phyloP scores from a whole-genome alignment of 2,113 vertebrate genomes.

The Syngnathus floridae region DNA sequence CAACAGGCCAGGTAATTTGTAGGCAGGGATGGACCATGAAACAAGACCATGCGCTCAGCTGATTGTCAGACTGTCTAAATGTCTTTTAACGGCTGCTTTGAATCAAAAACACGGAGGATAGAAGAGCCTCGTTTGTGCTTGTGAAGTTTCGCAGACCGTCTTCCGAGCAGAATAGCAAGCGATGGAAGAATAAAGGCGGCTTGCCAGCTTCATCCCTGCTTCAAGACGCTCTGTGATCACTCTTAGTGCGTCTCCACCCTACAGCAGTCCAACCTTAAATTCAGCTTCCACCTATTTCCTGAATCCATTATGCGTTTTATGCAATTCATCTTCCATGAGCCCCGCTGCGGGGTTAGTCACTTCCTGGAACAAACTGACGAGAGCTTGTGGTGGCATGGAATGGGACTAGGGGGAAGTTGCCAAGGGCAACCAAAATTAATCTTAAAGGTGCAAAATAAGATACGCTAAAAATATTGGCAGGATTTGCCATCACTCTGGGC shows the following conservation, averaged over 20 bases:
- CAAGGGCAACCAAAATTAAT: neutral
- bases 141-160: conserved; percentile 10
- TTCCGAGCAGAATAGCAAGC: conserved; percentile 27
- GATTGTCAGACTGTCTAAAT: conserved; percentile 22
- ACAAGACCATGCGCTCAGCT: conserved; percentile 1
- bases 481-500: neutral
- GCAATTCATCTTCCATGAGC: conserved; percentile 47
- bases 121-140: neutral
- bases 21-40: neutral
- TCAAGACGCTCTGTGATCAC: conserved; percentile 38
- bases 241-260: conserved; percentile 40
- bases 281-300: conserved; percentile 47
- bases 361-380: conserved; percentile 26
- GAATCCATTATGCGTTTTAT: conserved; percentile 54
- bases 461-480: neutral
- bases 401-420: neutral
- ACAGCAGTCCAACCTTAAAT: conserved; percentile 48
- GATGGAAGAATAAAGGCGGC: conserved; percentile 20
- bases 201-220: conserved; percentile 23
- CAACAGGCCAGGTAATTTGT: conserved; percentile 22
- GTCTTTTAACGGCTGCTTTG: conserved; percentile 18
- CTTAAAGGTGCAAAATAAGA: neutral
- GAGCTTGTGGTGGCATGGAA: neutral
- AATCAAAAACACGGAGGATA: conserved; percentile 10
- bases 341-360: conserved; percentile 17